Percentiles rank a stretch among this genome's conserved stretches.
Conservation (phyloP, 2,888 invertebrate genomes). For the Selenia dentaria region DNA sequence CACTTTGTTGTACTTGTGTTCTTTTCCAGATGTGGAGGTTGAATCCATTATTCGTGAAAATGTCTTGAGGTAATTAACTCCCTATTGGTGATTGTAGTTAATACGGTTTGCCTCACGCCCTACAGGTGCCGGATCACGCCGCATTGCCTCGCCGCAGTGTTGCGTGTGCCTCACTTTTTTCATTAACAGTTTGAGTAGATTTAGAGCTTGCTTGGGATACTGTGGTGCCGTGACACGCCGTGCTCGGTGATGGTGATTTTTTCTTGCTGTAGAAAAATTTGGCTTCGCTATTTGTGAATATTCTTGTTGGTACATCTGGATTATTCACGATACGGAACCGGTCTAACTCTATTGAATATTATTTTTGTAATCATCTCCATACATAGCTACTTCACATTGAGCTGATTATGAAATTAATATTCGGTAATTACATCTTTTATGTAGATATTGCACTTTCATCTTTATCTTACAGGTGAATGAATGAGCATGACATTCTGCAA, state of each 20-base stretch:
- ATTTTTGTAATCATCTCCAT: slow-evolving; percentile 13
- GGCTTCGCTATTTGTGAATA: slow-evolving; percentile 33
- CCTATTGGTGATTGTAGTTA: slow-evolving; percentile 81
- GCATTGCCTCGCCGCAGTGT: slow-evolving; percentile 29
- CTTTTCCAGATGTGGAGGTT: slow-evolving; percentile 84
- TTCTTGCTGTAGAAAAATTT: slow-evolving; percentile 39
- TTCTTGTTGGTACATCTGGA: slow-evolving; percentile 25
- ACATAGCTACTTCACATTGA: neutral
- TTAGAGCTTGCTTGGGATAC: slow-evolving; percentile 74
- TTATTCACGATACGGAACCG: slow-evolving; percentile 23
- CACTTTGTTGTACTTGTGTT: slow-evolving; percentile 85
- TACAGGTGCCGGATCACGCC: slow-evolving; percentile 51
- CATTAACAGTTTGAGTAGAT: slow-evolving; percentile 66
- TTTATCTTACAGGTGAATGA: slow-evolving; percentile 30
- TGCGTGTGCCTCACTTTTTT: slow-evolving; percentile 44
- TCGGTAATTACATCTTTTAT: slow-evolving; percentile 26
- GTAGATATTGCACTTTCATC: slow-evolving; percentile 18
- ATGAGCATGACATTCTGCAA: slow-evolving; percentile 24
- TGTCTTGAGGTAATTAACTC: slow-evolving; percentile 84
- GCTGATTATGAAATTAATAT: slow-evolving; percentile 34
- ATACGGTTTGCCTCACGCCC: slow-evolving; percentile 65
- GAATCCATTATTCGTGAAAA: slow-evolving; percentile 83
- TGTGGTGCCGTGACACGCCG: slow-evolving; percentile 56
- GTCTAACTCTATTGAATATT: slow-evolving; percentile 7
- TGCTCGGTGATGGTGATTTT: slow-evolving; percentile 65